phyloP scores from a whole-genome alignment of 2,888 invertebrate species.

The Rotaria magnacalcarata region DNA sequence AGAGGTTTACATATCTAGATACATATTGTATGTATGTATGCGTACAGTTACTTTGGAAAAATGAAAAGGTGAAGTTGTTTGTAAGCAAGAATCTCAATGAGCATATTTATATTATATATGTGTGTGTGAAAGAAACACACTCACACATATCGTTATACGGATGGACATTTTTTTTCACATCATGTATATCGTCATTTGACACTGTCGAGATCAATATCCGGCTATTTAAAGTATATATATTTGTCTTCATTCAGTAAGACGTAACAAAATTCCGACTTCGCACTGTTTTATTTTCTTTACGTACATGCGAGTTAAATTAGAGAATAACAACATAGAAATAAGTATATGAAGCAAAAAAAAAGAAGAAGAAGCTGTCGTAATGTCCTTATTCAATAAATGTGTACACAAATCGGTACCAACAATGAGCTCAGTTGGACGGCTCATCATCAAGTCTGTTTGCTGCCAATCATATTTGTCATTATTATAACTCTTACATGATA shows the following conservation, averaged over 20 bases:
- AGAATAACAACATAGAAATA: not conserved
- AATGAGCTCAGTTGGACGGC: not conserved
- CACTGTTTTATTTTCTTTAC: not conserved
- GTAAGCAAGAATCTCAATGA: not conserved
- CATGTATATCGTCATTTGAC: not conserved
- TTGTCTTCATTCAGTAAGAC: not conserved
- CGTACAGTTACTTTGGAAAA: not conserved
- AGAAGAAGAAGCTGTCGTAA: not conserved
- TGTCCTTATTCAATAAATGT: constrained; percentile 13
- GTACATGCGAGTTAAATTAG: not conserved
- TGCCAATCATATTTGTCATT: constrained; percentile 22
- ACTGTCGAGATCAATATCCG: constrained; percentile 26
- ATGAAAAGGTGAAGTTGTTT: not conserved
- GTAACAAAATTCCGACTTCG: not conserved
- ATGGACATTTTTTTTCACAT: constrained; percentile 24
- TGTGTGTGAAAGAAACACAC: not conserved
- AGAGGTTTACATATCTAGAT: not conserved
- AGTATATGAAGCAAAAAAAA: no score
- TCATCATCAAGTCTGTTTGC: not conserved
- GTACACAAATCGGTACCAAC: not conserved
- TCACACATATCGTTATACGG: not conserved
- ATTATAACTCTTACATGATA: not conserved
- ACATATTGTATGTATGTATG: not conserved
- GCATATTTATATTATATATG: not conserved
- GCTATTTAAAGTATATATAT: not conserved